Evolutionary conservation across 2,797 vertebrate genomes (phyloP).

Genomic region (Tamandua tetradactyla): DNA sequence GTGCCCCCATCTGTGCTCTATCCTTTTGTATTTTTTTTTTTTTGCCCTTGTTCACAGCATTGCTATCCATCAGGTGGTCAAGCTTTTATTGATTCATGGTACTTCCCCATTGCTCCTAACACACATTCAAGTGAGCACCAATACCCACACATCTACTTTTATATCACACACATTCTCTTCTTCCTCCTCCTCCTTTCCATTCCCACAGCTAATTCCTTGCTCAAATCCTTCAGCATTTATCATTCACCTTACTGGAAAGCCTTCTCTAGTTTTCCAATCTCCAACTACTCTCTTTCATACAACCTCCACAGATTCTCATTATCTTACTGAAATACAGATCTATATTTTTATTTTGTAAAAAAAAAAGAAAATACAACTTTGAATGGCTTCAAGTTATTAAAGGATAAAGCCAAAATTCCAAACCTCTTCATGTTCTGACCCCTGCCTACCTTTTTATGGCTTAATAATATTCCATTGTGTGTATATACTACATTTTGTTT

Average conservation of each 20-base stretch:
- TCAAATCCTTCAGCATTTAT: not conserved
- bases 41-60: not conserved
- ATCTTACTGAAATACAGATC: not conserved
- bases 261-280: not conserved
- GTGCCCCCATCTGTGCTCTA: not conserved
- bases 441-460: not conserved
- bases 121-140: not conserved
- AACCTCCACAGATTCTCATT: not conserved
- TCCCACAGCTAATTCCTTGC: not conserved
- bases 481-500: too few relatives aligned
- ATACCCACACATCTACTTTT: not conserved
- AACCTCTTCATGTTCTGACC: not conserved
- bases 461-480: too few relatives aligned
- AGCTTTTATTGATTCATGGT: not conserved
- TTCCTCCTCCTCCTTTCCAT: not conserved
- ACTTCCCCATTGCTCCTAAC: not conserved
- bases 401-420: not conserved
- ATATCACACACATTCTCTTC: not conserved
- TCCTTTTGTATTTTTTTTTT: not conserved
- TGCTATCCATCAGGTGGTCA: not conserved
- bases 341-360: not conserved
- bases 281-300: not conserved
- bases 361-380: not conserved
- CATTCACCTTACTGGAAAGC: not conserved
- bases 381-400: not conserved